phyloP scores from a whole-genome alignment of 1,140 invertebrate genomes.

The Berghia stephanieae region DNA sequence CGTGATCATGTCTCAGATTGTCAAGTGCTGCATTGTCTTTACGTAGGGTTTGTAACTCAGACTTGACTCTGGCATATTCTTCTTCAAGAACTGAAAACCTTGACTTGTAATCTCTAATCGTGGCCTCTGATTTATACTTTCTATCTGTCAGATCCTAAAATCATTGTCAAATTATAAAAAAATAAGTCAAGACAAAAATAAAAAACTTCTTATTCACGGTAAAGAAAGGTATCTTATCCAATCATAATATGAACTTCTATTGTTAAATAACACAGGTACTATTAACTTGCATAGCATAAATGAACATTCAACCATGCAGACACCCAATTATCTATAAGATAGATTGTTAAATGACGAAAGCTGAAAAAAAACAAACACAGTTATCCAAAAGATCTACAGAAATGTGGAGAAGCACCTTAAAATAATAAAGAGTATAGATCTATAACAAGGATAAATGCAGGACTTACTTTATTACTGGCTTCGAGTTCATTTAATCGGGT shows the following conservation, averaged over 20 bases:
- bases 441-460: neutral
- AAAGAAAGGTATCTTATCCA: too few relatives aligned
- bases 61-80: constrained; percentile 55
- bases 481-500: constrained; percentile 57
- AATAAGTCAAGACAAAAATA: neutral
- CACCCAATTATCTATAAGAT: too few relatives aligned
- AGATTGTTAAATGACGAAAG: too few relatives aligned
- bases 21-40: constrained; percentile 63
- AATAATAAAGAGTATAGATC: too few relatives aligned
- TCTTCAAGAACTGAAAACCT: constrained; percentile 57
- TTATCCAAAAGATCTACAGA: too few relatives aligned
- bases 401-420: too few relatives aligned
- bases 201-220: neutral
- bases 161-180: too few relatives aligned
- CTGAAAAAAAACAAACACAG: too few relatives aligned
- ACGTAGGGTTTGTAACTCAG: constrained; percentile 58
- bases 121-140: constrained; percentile 60
- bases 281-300: too few relatives aligned
- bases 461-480: constrained; percentile 57
- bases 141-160: constrained; percentile 62
- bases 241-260: too few relatives aligned
- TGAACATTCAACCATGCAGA: too few relatives aligned
- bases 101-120: constrained; percentile 58
- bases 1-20: constrained; percentile 64
- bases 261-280: too few relatives aligned